phyloP scores from a whole-genome alignment of 2,888 invertebrate species.

The Pseudococcus longispinus region DNA sequence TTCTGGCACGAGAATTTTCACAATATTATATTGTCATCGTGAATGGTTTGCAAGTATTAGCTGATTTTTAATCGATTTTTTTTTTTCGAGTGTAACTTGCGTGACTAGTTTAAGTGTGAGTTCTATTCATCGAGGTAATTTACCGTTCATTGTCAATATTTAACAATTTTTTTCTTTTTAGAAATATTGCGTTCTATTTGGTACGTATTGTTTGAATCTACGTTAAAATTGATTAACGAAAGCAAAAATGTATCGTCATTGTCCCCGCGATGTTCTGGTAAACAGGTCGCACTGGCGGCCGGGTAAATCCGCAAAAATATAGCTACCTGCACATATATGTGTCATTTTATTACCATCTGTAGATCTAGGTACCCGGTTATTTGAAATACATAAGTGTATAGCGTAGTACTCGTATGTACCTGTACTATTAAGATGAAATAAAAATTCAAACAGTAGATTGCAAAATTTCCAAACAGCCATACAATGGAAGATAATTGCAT shows the following conservation, averaged over 20 bases:
- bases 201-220: background rate
- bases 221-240: background rate
- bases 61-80: constrained; percentile 33
- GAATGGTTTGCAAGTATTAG: background rate
- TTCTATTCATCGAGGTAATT: constrained; percentile 39
- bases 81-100: constrained; percentile 2
- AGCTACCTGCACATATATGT: background rate
- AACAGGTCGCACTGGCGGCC: background rate
- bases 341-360: background rate
- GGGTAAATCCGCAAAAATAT: background rate
- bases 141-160: constrained; percentile 40
- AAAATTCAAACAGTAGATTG: background rate
- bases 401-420: background rate
- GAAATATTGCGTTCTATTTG: constrained; percentile 18
- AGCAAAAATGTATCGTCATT: constrained; percentile 12
- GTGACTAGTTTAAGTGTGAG: constrained; percentile 36
- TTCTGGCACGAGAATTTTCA: background rate
- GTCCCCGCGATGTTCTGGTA: background rate
- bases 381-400: background rate
- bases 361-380: background rate
- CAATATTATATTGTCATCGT: background rate
- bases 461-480: background rate
- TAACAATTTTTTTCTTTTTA: constrained; percentile 8
- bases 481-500: constrained; percentile 38
- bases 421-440: background rate